These are phyloP conservation scores for Panulirus ornatus DNA, from an alignment of 1,140 invertebrate genomes.

Conservation along the genomic window DNA sequence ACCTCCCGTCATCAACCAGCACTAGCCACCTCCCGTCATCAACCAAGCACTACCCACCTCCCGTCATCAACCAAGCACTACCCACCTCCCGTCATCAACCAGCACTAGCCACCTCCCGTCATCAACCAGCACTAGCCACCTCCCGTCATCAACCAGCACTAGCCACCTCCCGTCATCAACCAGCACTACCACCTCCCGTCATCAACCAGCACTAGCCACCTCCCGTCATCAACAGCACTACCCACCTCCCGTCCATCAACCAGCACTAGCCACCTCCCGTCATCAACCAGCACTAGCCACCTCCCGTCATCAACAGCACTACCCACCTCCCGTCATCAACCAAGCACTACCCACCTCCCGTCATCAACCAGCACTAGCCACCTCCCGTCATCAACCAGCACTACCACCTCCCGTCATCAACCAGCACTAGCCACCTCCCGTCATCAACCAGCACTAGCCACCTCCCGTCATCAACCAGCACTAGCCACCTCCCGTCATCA, in stretches of 20 bases:
- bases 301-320: background rate
- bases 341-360: conserved; percentile 47
- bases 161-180: background rate
- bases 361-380: background rate
- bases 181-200: too few relatives aligned
- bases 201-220: background rate
- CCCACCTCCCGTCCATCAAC: conserved; percentile 19
- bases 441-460: too few relatives aligned
- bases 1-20: background rate
- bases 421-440: background rate
- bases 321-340: too few relatives aligned
- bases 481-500: background rate
- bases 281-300: too few relatives aligned
- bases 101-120: too few relatives aligned
- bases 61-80: background rate
- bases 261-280: background rate
- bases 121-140: background rate
- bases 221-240: too few relatives aligned
- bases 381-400: too few relatives aligned
- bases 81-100: too few relatives aligned
- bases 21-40: background rate
- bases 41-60: too few relatives aligned
- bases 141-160: background rate
- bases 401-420: background rate
- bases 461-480: background rate